Base-by-base conservation (phyloP, 1,140 invertebrate species). In the Drosophila watanabei region DNA sequence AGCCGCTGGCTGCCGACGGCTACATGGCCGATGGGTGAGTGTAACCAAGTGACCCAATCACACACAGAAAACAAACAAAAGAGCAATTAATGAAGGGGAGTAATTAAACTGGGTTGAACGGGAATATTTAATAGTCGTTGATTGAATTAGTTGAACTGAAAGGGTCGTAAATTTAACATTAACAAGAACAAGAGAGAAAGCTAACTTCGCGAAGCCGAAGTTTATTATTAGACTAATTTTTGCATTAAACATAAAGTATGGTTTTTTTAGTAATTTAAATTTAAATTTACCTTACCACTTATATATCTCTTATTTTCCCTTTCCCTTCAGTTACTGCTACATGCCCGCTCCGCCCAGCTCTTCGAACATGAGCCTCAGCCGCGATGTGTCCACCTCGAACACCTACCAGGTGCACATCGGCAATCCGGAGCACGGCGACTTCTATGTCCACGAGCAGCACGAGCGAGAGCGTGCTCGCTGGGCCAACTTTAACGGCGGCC, bases 391-490 rank as follows among this genome's bases (percentile, higher is more conserved):
- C 59, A 92, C 90, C 5, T 92, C 92, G 6, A 92, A 92, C 28
- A 92, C 92, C 10, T 93, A 92, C 58, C 90, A 88, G 57, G 82
- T 93, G 61, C 82, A 92, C 65, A 80, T 85, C 5, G 77, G 63
- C 64, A 80, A 89, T 35, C 71, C 78, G 24, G 85, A 92, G 57
- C 90, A 87, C 54, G 70, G 73, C 2, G 91, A 92, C 35, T 92
- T 81, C 54, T 92, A 80, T 8, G 48, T 77, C 33, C 82, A 81
- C 41, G 93, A 94, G 13, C 94, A 95, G 79, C 95, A 95, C n/a
- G 70, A 88, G 24, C 48, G 84, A 18, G 95, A 95, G 68, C 93
- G 95, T 48, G 94, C 95, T 10, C 94, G 95, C 80, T 96, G 95
- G 95, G 95, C 94, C 14, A 95, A 95, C 77, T 90, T 76, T 45